Evolutionary conservation across 2,888 invertebrate species (phyloP).

Genomic region (Ophion costatus): DNA sequence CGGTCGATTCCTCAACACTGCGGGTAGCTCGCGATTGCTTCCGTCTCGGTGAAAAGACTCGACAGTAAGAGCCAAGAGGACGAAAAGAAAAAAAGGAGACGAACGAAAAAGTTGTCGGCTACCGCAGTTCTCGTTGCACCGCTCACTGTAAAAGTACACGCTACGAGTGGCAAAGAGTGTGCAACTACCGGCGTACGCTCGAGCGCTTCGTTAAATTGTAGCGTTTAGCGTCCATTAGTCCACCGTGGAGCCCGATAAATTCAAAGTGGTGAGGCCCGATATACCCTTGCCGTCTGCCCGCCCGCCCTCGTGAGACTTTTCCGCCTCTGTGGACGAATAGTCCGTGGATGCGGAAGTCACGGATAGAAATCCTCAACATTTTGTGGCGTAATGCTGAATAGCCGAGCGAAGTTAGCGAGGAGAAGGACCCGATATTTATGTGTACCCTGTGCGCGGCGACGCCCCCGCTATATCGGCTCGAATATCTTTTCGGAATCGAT

Average conservation of each 20-base stretch:
- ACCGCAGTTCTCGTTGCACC: slow-evolving; percentile 37
- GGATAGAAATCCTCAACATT: neutral
- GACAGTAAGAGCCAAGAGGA: slow-evolving; percentile 7
- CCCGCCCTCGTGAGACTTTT: slow-evolving; percentile 35
- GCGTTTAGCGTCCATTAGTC: slow-evolving; percentile 71
- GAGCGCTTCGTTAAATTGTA: slow-evolving; percentile 66
- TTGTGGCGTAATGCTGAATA: slow-evolving; percentile 21
- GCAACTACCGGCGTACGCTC: slow-evolving; percentile 58
- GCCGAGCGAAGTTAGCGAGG: neutral
- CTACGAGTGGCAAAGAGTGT: slow-evolving; percentile 31
- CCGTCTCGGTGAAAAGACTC: slow-evolving; percentile 40
- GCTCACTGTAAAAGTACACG: slow-evolving; percentile 16
- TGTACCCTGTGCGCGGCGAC: neutral
- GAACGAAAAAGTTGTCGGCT: slow-evolving; percentile 12
- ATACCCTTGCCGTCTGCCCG: slow-evolving; percentile 3
- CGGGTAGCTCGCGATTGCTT: slow-evolving; percentile 40
- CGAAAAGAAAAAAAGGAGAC: slow-evolving; percentile 8
- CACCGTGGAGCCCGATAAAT: slow-evolving; percentile 67
- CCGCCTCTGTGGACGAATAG: slow-evolving; percentile 1
- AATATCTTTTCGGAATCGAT: neutral
- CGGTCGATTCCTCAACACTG: slow-evolving; percentile 18
- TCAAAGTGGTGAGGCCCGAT: slow-evolving; percentile 36
- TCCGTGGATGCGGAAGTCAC: slow-evolving; percentile 42
- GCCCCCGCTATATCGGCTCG: neutral
- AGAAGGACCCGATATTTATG: slow-evolving; percentile 13